A percentile compares a stretch with the other conserved stretches of the same genome.
phyloP scores from a whole-genome alignment of 2,888 invertebrate species.

The Torymus tubicola region DNA sequence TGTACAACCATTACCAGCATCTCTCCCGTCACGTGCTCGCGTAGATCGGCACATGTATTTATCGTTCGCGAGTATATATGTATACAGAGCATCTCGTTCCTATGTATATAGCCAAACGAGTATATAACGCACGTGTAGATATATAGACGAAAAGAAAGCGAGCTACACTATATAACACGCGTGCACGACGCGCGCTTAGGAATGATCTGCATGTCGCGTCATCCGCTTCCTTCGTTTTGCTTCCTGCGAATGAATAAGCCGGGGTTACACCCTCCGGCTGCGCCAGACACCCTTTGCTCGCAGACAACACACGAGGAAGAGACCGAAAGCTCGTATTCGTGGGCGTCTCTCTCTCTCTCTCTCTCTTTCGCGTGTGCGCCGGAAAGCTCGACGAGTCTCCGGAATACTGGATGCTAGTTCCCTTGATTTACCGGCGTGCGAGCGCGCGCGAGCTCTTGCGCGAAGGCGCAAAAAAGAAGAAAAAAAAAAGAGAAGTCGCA shows the following conservation, averaged over 20 bases:
- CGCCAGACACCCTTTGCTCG: conserved; percentile 69
- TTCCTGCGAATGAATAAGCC: conserved; percentile 75
- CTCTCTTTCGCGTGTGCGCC: conserved; percentile 59
- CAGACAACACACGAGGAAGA: conserved; percentile 52
- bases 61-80: not conserved
- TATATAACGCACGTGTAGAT: not conserved
- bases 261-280: conserved; percentile 72
- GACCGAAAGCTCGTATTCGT: conserved; percentile 42
- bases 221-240: conserved; percentile 71
- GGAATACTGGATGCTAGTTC: conserved; percentile 57
- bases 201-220: conserved; percentile 66
- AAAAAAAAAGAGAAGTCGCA: conserved; percentile 26
- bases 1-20: conserved; percentile 5
- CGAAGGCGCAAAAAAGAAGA: conserved; percentile 17
- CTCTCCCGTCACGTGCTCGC: conserved; percentile 7
- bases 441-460: conserved; percentile 19
- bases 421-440: conserved; percentile 67
- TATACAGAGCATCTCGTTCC: not conserved
- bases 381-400: conserved; percentile 66
- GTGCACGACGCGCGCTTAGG: conserved; percentile 6
- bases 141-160: not conserved
- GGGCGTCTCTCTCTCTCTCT: conserved; percentile 28
- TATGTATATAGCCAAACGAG: not conserved
- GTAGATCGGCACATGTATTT: conserved; percentile 1
- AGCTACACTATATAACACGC: not conserved